Percentiles rank a stretch among this genome's conserved stretches.
These are phyloP conservation scores for Metopia argyrocephala DNA, from an alignment of 2,888 invertebrate species.

Conservation along the genomic window DNA sequence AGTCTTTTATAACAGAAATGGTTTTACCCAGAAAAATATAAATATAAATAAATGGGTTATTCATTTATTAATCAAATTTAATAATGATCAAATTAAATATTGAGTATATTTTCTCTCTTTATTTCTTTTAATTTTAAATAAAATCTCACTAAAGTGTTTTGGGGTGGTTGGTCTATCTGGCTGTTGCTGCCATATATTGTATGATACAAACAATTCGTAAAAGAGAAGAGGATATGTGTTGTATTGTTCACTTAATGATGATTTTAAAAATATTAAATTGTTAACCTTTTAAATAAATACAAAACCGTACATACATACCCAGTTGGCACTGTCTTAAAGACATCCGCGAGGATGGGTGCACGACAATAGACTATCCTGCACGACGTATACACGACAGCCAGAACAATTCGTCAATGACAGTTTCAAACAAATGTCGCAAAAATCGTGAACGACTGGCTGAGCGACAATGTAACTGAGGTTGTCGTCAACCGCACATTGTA, in stretches of 20 bases:
- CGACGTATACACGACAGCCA: no score
- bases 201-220: no score
- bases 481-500: no score
- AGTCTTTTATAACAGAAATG: no score
- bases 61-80: constrained; percentile 25
- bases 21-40: not conserved
- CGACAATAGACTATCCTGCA: no score
- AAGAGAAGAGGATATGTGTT: not conserved
- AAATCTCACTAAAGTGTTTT: not conserved
- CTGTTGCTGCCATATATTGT: not conserved
- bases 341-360: no score
- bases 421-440: no score
- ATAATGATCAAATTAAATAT: constrained; percentile 31
- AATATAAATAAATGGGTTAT: constrained; percentile 2
- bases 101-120: not conserved
- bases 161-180: not conserved
- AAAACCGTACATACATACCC: not conserved
- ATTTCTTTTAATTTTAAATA: not conserved
- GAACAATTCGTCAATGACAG: no score
- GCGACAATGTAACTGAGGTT: no score
- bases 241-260: constrained; percentile 14
- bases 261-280: constrained; percentile 26
- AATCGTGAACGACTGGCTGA: no score
- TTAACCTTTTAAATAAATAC: constrained; percentile 28
- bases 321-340: no score